Conservation (phyloP, 1,140 invertebrate genomes). For the Ostrea edulis region DNA sequence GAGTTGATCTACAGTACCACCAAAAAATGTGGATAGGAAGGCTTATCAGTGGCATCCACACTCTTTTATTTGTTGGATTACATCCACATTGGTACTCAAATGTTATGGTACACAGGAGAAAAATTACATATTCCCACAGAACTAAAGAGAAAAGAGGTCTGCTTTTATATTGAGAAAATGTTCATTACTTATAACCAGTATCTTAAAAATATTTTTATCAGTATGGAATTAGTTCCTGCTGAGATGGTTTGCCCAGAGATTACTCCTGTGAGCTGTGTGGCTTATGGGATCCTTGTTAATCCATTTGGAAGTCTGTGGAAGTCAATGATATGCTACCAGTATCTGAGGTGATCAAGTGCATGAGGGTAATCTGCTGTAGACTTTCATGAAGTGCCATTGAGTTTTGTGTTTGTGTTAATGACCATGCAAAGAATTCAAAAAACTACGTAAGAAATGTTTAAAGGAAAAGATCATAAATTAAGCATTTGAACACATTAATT, state of each 20-base stretch:
- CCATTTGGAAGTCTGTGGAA: conserved; percentile 20
- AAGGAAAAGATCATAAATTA: conserved; percentile 11
- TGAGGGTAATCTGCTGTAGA: conserved; percentile 26
- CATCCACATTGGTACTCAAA: too few species aligned
- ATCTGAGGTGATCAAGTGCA: conserved; percentile 22
- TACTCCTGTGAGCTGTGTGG: neutral
- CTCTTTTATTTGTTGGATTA: too few species aligned
- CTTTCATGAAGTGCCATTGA: conserved; percentile 34
- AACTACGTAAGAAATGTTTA: conserved; percentile 13
- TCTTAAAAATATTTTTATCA: conserved; percentile 5
- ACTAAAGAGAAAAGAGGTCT: too few species aligned
- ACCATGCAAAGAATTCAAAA: neutral
- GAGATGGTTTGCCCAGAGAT: neutral
- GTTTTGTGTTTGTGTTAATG: conserved; percentile 15
- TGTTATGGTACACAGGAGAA: too few species aligned
- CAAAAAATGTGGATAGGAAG: too few species aligned
- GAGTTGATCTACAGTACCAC: too few species aligned
- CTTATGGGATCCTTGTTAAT: conserved; percentile 32
- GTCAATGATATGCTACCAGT: conserved; percentile 20
- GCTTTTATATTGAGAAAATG: neutral
- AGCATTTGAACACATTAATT: conserved; percentile 21
- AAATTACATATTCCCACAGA: too few species aligned
- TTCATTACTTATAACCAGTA: neutral
- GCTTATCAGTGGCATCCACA: too few species aligned
- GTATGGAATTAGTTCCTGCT: conserved; percentile 30